Percentiles rank a stretch among this genome's conserved stretches.
phyloP scores from a whole-genome alignment of 2,113 vertebrate genomes.

The Scophthalmus maximus region DNA sequence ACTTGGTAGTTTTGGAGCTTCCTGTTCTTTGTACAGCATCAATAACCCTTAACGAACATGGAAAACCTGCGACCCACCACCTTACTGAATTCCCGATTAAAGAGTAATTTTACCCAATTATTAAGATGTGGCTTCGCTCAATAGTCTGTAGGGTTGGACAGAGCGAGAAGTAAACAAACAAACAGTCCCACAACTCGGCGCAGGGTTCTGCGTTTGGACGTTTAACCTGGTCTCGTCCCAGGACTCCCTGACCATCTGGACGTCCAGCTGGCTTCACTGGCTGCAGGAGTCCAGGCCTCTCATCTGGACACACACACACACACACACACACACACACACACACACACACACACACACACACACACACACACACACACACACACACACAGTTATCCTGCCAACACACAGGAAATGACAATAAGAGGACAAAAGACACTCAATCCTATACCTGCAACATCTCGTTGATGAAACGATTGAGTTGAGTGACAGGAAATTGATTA shows the following conservation, averaged over 20 bases:
- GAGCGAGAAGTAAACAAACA: slow-evolving; percentile 20
- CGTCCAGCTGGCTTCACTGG: slow-evolving; percentile 38
- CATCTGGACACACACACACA: background rate
- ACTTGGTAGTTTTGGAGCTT: no score
- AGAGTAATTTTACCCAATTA: background rate
- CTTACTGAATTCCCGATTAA: background rate
- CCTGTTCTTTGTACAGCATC: no score
- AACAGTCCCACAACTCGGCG: background rate
- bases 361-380: background rate
- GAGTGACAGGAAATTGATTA: no score
- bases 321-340: background rate
- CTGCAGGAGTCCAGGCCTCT: background rate
- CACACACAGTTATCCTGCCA: background rate
- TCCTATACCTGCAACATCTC: no score
- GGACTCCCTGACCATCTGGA: slow-evolving; percentile 51
- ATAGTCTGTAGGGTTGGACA: background rate
- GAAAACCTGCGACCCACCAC: no score
- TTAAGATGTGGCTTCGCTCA: slow-evolving; percentile 3
- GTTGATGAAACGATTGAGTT: no score
- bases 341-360: background rate
- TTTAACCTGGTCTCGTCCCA: slow-evolving; percentile 33
- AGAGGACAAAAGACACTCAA: no score
- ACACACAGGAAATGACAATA: background rate
- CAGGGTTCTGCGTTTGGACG: slow-evolving; percentile 25
- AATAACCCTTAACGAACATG: no score